Percentiles rank a stretch among this genome's conserved stretches.
Conservation (phyloP, 1,140 invertebrate genomes). For the Globodera rostochiensis region DNA sequence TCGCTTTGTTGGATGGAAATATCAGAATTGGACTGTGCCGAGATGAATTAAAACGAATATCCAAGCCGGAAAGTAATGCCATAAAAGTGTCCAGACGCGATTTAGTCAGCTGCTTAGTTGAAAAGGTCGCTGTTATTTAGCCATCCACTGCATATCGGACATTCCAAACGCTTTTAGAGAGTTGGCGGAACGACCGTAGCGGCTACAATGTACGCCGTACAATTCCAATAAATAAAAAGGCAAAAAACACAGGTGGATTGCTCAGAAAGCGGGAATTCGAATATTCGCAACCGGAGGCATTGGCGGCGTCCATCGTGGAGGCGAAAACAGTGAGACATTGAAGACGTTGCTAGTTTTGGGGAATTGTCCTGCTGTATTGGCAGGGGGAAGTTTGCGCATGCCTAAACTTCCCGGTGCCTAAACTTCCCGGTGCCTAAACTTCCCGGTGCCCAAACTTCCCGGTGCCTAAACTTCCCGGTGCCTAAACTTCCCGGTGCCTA, state of each 20-base stretch:
- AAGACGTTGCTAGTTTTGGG: conserved; percentile 70
- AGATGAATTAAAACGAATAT: conserved; percentile 69
- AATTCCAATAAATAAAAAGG: neutral
- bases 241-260: conserved; percentile 69
- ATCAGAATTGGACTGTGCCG: conserved; percentile 76
- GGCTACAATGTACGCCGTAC: conserved; percentile 75
- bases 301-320: conserved; percentile 91
- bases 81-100: conserved; percentile 85
- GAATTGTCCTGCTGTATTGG: neutral
- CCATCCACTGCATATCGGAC: neutral
- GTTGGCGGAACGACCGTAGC: conserved; percentile 95
- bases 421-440: no score
- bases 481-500: no score
- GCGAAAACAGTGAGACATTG: conserved; percentile 60
- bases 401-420: no score
- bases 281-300: conserved; percentile 89
- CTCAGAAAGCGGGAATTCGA: conserved; percentile 78
- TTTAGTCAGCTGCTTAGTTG: conserved; percentile 75
- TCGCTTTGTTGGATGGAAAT: conserved; percentile 82
- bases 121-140: conserved; percentile 13
- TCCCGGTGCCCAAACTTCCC: no score
- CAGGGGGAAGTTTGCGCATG: no score
- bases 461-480: no score
- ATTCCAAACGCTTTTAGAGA: conserved; percentile 67
- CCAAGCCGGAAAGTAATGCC: conserved; percentile 62